Evolutionary conservation across 92 coral and sea anemone genomes (phyloP).

Genomic region (Palythoa caribaeorum): DNA sequence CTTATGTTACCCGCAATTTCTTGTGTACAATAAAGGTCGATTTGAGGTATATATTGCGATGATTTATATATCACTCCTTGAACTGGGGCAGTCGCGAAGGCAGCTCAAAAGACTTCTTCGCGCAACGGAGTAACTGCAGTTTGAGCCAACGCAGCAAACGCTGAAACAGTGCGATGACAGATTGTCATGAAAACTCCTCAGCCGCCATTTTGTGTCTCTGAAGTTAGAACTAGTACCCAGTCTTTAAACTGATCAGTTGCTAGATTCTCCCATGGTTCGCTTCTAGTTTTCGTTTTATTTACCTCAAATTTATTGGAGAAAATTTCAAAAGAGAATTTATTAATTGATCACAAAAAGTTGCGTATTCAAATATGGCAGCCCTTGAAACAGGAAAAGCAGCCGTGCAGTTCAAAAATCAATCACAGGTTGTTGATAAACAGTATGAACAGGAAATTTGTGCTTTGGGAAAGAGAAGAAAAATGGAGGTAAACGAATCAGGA

Average conservation of each 20-base stretch:
- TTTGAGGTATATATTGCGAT: no score
- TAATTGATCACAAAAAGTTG: not conserved
- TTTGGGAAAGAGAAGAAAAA: conserved; percentile 63
- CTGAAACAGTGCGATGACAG: not conserved
- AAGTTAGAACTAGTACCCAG: conserved; percentile 23
- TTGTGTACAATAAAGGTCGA: not conserved
- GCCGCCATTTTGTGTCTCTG: conserved; percentile 27
- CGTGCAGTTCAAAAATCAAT: conserved; percentile 23
- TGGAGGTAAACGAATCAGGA: conserved; percentile 78
- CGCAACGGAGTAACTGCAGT: not conserved
- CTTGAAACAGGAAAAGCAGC: conserved; percentile 65
- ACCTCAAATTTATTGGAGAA: not conserved
- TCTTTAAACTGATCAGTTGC: conserved; percentile 12
- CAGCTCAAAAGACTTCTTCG: no score
- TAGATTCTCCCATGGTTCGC: not conserved
- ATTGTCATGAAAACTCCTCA: not conserved
- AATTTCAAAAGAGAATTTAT: conserved; percentile 22
- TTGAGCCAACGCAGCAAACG: not conserved
- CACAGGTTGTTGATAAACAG: conserved; percentile 47
- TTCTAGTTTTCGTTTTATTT: not conserved
- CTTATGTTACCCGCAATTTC: not conserved
- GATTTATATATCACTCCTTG: no score
- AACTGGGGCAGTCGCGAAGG: no score
- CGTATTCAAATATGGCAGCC: conserved; percentile 76
- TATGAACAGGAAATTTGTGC: conserved; percentile 45